Conservation (phyloP, 2,113 vertebrate species). For the Vireo altiloquus region DNA sequence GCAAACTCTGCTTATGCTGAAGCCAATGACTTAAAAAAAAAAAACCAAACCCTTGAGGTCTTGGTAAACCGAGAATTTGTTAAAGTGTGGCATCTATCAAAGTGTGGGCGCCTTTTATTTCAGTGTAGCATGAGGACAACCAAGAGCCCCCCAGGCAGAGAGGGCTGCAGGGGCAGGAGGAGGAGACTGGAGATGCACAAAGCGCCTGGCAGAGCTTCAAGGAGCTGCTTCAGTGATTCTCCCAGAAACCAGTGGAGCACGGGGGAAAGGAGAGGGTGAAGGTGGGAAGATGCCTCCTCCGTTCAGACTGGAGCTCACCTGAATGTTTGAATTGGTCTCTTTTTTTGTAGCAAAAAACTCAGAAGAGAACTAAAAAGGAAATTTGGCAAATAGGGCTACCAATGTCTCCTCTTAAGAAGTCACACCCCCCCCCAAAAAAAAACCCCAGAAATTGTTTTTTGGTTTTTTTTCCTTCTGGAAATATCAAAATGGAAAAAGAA, state of each 20-base stretch:
- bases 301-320: not conserved
- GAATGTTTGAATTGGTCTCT: not conserved
- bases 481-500: not conserved
- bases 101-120: not conserved
- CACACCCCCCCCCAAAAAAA: not conserved
- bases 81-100: not conserved
- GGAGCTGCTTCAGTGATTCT: not conserved
- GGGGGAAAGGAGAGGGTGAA: not conserved
- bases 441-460: not conserved
- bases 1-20: not conserved
- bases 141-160: rapidly evolving
- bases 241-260: rapidly evolving
- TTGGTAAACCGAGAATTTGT: not conserved
- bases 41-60: not conserved
- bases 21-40: not conserved
- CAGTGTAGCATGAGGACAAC: not conserved
- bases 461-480: not conserved
- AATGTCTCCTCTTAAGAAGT: not conserved
- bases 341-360: not conserved
- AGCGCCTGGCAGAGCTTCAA: not conserved
- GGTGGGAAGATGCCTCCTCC: not conserved
- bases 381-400: not conserved
- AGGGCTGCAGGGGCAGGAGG: not conserved
- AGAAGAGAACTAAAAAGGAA: not conserved
- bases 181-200: not conserved